phyloP scores from a whole-genome alignment of 2,113 vertebrate species.

The Embiotoca jacksoni region DNA sequence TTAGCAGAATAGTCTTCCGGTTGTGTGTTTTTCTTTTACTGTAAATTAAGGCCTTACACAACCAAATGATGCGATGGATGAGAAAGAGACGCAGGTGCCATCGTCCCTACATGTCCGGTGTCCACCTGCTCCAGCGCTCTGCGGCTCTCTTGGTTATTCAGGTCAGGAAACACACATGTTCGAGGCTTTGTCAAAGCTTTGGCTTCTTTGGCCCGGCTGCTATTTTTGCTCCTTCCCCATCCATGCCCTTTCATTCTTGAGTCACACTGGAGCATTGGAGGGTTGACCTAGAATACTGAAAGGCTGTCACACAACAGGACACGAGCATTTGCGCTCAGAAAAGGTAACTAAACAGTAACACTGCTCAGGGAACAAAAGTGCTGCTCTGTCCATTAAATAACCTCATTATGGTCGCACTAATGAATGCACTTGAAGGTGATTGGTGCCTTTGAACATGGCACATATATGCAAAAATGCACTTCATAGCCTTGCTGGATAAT shows the following conservation, averaged over 20 bases:
- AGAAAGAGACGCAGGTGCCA: slow-evolving; percentile 19
- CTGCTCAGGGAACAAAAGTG: slow-evolving; percentile 11
- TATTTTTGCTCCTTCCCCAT: slow-evolving; percentile 76
- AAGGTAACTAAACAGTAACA: slow-evolving; percentile 45
- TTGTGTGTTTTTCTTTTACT: not conserved
- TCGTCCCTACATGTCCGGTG: slow-evolving; percentile 13
- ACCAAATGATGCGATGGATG: slow-evolving; percentile 23
- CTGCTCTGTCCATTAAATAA: slow-evolving; percentile 19
- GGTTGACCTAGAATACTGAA: slow-evolving; percentile 79
- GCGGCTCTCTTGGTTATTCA: slow-evolving; percentile 71
- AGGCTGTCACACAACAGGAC: slow-evolving; percentile 69
- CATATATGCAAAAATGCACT: slow-evolving; percentile 6
- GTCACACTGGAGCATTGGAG: slow-evolving; percentile 70
- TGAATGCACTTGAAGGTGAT: slow-evolving; percentile 34
- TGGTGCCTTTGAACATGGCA: slow-evolving; percentile 10
- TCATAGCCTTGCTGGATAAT: not conserved
- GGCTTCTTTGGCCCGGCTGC: slow-evolving; percentile 70
- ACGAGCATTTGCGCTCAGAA: slow-evolving; percentile 50
- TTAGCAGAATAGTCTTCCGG: not conserved
- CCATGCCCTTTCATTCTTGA: slow-evolving; percentile 78
- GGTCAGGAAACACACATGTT: slow-evolving; percentile 73
- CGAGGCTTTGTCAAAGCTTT: slow-evolving; percentile 75
- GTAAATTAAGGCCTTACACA: not conserved
- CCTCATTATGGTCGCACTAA: slow-evolving; percentile 5
- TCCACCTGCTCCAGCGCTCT: slow-evolving; percentile 37